Percentiles rank a stretch among this genome's conserved stretches.
These are phyloP conservation scores for Rhabdophis nuchalis DNA, from an alignment of 2,797 vertebrate genomes.

Conservation along the genomic window DNA sequence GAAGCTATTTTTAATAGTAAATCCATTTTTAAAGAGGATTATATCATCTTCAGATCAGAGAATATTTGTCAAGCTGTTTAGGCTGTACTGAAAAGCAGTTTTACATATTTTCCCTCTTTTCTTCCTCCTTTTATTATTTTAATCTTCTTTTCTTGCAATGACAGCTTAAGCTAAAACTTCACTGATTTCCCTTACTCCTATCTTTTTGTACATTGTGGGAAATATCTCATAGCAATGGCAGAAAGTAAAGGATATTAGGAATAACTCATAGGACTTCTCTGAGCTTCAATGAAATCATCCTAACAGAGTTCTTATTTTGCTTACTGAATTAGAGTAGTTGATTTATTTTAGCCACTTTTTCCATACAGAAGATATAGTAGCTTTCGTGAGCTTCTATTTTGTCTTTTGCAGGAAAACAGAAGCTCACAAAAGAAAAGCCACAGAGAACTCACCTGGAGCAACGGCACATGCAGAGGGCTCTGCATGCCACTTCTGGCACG, in stretches of 20 bases:
- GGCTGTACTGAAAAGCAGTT: constrained; percentile 46
- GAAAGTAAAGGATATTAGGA: background rate
- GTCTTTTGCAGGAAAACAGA: too few species aligned
- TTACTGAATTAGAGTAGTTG: background rate
- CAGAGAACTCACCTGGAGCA: too few species aligned
- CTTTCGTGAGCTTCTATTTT: too few species aligned
- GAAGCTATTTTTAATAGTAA: constrained; percentile 22
- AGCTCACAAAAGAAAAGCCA: too few species aligned
- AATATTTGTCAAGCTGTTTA: constrained; percentile 16
- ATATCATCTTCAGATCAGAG: constrained; percentile 1
- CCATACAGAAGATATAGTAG: background rate
- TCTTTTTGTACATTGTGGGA: background rate
- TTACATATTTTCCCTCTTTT: background rate
- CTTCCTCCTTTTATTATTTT: background rate
- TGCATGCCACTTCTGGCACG: too few species aligned
- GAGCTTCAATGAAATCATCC: background rate
- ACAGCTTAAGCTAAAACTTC: constrained; percentile 27
- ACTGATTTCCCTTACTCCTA: background rate
- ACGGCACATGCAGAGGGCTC: too few species aligned
- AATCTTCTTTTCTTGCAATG: constrained; percentile 12
- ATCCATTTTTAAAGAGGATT: constrained; percentile 30
- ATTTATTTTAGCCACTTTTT: background rate
- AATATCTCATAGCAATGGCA: background rate
- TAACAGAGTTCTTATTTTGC: background rate
- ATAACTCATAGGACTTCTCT: background rate